Evolutionary conservation across 2,888 invertebrate genomes (phyloP), one percentile per base, ranked within the genome.

Genomic region (Leptothorax acervorum): DNA sequence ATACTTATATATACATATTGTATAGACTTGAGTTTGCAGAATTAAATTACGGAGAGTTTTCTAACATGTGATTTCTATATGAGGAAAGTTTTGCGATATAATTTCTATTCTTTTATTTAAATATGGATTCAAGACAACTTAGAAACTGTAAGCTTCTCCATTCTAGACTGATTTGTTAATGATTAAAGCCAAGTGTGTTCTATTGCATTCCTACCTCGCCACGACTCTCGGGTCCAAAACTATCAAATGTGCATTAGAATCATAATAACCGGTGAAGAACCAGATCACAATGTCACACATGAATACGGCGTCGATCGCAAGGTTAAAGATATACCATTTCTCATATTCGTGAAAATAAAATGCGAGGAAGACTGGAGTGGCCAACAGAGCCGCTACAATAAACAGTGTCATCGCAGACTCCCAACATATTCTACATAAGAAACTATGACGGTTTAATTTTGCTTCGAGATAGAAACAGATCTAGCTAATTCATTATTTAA

Each of bases 221-320:
- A 93, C 91, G 18, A 92, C 83, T 85, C 76, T 90, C 5, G 92
- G 92, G 60, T 94, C 91, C 63, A 95, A 87, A 68, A 92, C 90
- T 45, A 95, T 90, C 35, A 90, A 85, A 66, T 92, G 92, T 6
- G 92, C 93, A 5, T 74, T 83, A 11, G 86, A 76, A 70, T 94
- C 93, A 55, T 94, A 93, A 75, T 94, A 93, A 6, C 95, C 95
- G 31, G 95, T 95, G 31, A 93, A 92, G 85, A 95, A 95, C 74
- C 90, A 91, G 23, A 94, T 55, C 0, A 92, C 48, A 35, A 94
- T 92, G 68, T 95, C 95, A 12, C 92, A 53, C 0, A 93, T 53
- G 60, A 94, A 93, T 0, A 93, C 83, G 2, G 86, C 6, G 84
- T 95, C 93, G 2, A 94, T 86, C 1, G 85, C 8, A 2, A 93